Evolutionary conservation across 2,113 vertebrate genomes (phyloP), one percentile per base, ranked within the genome.

Genomic region (Tursiops truncatus): DNA sequence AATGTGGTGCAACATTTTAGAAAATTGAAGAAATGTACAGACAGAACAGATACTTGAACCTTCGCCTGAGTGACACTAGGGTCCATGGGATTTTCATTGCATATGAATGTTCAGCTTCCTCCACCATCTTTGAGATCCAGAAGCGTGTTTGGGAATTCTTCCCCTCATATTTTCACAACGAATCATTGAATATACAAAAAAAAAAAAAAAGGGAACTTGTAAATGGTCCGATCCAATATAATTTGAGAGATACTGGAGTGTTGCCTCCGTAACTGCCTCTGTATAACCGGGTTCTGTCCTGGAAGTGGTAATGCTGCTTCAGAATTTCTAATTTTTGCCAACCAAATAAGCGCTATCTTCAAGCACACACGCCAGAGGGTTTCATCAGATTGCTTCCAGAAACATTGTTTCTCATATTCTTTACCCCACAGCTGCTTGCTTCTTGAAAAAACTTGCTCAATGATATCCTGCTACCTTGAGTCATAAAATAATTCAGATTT

Each of bases 401-500:
- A 41, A 70, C 28, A 65, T 5, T 17, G 2, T 14, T 71, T 38
- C 31, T 74, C 10, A 89, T 63, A 89, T 63, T 36, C 41, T 25
- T 86, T 62, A 33, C 8, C 2, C 67, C 13, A 50, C 0, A 65
- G 1, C 12, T 11, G 4, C 11, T 62, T 15, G 8, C 18, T 84
- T 68, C 53, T 50, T 56, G 1, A 36, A 87, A 83, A 94, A n/a
- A 44, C n/a, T 70, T 62, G 13, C 25, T 84, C 68, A n/a, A 8
- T 44, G 50, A 38, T 9, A 76, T 31, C 41, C 71, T 33, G 58
- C 2, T n/a, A 67, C 31, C 36, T 53, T 26, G 26, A 93, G 7
- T 85, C 71, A 84, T 47, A 62, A 65, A 82, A 44, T 44, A 93
- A 85, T 88, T 71, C 36, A 79, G 1, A 73, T 50, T 86, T 80